Evolutionary conservation across 1,140 invertebrate species (phyloP), one percentile per base, ranked within the genome.

Genomic region (Argopecten irradians): DNA sequence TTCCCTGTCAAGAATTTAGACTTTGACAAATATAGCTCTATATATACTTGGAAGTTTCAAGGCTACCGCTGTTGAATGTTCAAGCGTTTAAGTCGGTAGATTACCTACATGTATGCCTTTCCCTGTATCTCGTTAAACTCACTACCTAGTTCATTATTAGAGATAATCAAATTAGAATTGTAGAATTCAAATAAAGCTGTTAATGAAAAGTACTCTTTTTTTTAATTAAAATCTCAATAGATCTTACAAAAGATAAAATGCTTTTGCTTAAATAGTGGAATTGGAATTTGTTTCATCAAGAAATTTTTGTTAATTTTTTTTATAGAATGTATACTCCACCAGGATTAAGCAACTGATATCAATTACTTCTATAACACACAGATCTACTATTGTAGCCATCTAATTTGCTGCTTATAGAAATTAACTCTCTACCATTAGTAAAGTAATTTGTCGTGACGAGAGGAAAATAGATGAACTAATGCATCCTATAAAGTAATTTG

Each of bases 1-100:
- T 71, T 71, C 28, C n/a, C 55, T 71, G 55, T 71, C 55, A 71
- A 28, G 55, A 28, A 71, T 71, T n/a, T 71, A 71, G 55, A 71
- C 55, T 5, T 71, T 71, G 55, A 71, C 55, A 71, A 71, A 71
- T 71, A 28, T n/a, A 71, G 22, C n/a, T 71, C 19, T 71, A 71
- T 71, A 71, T 71, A 71, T 71, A 71, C 13, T n/a, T 11, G 5
- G 55, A 71, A 71, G 16, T 16, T 71, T 71, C 55, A 71, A 71
- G 55, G 55, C 13, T 28, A 71, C 14, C n/a, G n/a, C n/a, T n/a
- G n/a, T n/a, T n/a, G n/a, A 16, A 71, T 16, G 55, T 71, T 46
- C 16, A n/a, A 71, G 11, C n/a, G n/a, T n/a, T n/a, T n/a, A n/a
- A n/a, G n/a, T n/a, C n/a, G n/a, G n/a, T n/a, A n/a, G n/a, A n/a